Evolutionary conservation across 2,888 invertebrate genomes (phyloP), one percentile per base, ranked within the genome.

Genomic region (Orchestes rusci): DNA sequence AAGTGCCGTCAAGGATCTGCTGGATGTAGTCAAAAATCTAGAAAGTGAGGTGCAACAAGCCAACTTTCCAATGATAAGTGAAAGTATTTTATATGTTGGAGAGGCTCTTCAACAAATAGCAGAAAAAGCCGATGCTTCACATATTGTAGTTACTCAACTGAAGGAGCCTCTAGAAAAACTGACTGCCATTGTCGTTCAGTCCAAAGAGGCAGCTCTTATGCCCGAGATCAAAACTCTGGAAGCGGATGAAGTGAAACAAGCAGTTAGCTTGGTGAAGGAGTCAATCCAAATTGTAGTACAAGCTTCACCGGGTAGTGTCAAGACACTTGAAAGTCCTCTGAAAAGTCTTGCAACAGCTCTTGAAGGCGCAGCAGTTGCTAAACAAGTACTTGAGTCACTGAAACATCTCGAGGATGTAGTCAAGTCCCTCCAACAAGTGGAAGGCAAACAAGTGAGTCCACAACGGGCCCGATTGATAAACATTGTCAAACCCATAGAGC

Each of bases 121-220:
- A n/a, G n/a, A n/a, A n/a, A n/a, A n/a, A n/a, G n/a, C n/a, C n/a
- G n/a, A n/a, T n/a, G n/a, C n/a, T n/a, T n/a, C n/a, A n/a, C n/a
- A n/a, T n/a, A n/a, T n/a, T n/a, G n/a, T n/a, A n/a, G n/a, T n/a
- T n/a, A n/a, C n/a, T 5, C 23, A 5, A 23, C 23, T 52, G 3
- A 40, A 35, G n/a, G 20, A 42, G 18, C 49, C 52, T 13, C 17
- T 52, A 16, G 41, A 45, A 16, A 48, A 53, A 42, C 37, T 48
- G 8, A 33, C 7, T 5, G 34, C 19, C 7, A 12, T 48, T 5
- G 13, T 54, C 3, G 34, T 39, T 1, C 19, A 42, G 18, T 32
- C 38, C 10, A 49, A 39, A 42, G 30, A 34, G 7, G 10, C 23
- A 12, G 27, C 40, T 5, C 17, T 32, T 8, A 42, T 39, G 39